Evolutionary conservation across 2,797 vertebrate species (phyloP).

Genomic region (Manis crassicaudata): DNA sequence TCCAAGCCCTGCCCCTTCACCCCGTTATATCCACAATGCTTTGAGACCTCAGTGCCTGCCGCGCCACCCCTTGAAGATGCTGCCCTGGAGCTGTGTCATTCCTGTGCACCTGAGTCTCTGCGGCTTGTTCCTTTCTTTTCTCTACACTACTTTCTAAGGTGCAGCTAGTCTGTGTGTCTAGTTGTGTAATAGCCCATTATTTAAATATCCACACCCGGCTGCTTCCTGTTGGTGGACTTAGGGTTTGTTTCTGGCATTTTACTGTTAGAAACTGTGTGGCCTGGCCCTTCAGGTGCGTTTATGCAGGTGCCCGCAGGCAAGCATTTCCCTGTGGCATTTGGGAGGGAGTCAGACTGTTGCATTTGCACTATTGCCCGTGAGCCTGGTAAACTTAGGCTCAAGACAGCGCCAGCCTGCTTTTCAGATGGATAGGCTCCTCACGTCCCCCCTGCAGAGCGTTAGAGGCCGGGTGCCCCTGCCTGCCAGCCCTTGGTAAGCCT

Average conservation of each 20-base stretch:
- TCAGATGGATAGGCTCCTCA: fast-evolving
- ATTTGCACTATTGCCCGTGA: fast-evolving
- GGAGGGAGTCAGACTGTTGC: fast-evolving
- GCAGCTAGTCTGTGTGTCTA: no score
- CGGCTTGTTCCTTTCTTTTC: no score
- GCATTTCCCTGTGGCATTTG: fast-evolving
- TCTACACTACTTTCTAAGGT: fast-evolving
- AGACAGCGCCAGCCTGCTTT: fast-evolving
- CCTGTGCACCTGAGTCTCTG: background rate
- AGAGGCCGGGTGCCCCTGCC: fast-evolving
- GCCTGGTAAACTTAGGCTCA: background rate
- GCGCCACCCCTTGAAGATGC: fast-evolving
- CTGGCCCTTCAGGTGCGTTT: fast-evolving
- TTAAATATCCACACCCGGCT: fast-evolving
- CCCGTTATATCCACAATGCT: no score
- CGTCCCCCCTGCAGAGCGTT: fast-evolving
- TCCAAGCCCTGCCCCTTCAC: no score
- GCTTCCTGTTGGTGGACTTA: fast-evolving
- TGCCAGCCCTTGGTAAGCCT: fast-evolving
- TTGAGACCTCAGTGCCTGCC: fast-evolving
- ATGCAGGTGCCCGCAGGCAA: fast-evolving
- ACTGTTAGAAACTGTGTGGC: background rate
- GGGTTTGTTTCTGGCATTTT: background rate
- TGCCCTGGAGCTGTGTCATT: background rate
- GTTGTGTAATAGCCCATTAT: fast-evolving